Percentiles rank a stretch among this genome's conserved stretches.
These are phyloP conservation scores for Kradibia gibbosae DNA, from an alignment of 1,140 invertebrate species.

Conservation along the genomic window DNA sequence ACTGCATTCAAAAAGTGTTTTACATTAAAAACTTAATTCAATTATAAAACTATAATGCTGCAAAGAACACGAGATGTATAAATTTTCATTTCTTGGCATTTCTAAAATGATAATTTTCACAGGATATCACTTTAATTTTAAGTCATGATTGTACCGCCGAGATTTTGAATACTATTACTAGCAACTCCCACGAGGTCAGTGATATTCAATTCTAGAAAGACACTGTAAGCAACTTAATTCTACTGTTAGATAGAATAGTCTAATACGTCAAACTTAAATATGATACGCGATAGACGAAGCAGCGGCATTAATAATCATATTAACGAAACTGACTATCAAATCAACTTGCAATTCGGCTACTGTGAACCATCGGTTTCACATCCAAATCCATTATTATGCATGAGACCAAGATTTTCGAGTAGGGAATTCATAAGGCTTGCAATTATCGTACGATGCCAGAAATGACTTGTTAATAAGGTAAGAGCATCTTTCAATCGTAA, in stretches of 20 bases:
- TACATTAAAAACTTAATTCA: too few relatives aligned
- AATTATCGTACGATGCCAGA: too few relatives aligned
- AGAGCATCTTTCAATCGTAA: too few relatives aligned
- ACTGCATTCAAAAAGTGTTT: too few relatives aligned
- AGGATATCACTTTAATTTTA: not conserved
- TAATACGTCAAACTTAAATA: not conserved
- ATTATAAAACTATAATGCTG: too few relatives aligned
- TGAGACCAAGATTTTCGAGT: not conserved
- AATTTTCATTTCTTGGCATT: too few relatives aligned
- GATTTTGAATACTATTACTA: not conserved
- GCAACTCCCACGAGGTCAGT: not conserved
- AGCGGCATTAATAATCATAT: not conserved
- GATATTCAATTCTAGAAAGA: not conserved
- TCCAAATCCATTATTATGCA: not conserved
- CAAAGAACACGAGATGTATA: too few relatives aligned
- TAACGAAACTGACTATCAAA: not conserved
- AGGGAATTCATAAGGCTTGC: too few relatives aligned
- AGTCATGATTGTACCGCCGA: not conserved
- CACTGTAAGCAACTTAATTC: not conserved
- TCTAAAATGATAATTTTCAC: not conserved
- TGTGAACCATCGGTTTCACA: not conserved
- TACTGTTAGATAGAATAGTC: not conserved
- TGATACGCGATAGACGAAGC: not conserved
- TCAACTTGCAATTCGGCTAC: not conserved
- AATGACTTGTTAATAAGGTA: too few relatives aligned